Base-by-base conservation (phyloP, 1,140 invertebrate genomes). In the Mesaphorura yosii region DNA sequence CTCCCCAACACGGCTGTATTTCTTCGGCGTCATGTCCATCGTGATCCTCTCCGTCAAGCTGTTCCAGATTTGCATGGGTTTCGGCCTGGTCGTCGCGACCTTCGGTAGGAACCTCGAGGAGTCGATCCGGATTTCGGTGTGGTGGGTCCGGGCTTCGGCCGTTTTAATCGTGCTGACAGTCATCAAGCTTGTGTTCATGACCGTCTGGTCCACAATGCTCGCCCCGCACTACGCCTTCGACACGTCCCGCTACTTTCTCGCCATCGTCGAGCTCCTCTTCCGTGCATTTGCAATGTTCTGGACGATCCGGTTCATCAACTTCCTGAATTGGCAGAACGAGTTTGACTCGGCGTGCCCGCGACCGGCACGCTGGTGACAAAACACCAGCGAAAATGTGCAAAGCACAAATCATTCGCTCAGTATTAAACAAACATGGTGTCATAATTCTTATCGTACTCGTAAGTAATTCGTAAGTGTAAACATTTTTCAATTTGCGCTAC, bases 1-100 rank as follows among this genome's bases (percentile, higher is more conserved):
- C 12, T 12, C 22, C 19, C 20, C 22, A 34, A n/a, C 27, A 26
- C 25, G 28, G 20, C 20, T 48, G 12, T 31, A 27, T 12, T 29
- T 31, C 5, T 31, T 48, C 29, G 28, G 31, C 7, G 19, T 48
- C 19, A 6, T 48, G 4, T 48, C 20, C 29, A 12, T 48, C 4
- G 25, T 48, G 23, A 31, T 48, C 28, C 27, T 48, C 37, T 19
- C 26, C 4, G 4, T 31, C 5, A 48, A 48, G 7, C 3, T 48
- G 19, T 12, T 34, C 23, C 46, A 48, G 19, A 10, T 48, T 31
- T 29, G 31, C 20, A 48, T 48, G 46, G 46, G 46, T 6, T 48
- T 48, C 37, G 25, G 10, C 14, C 29, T 48, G 5, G 28, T 34
- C 10, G 46, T 48, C 5, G 46, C 46, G 10, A 48, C 46, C 10